Percentiles rank a stretch among this genome's conserved stretches.
Evolutionary conservation across 1,140 invertebrate genomes (phyloP).

Genomic region (Elymnias hypermnestra): DNA sequence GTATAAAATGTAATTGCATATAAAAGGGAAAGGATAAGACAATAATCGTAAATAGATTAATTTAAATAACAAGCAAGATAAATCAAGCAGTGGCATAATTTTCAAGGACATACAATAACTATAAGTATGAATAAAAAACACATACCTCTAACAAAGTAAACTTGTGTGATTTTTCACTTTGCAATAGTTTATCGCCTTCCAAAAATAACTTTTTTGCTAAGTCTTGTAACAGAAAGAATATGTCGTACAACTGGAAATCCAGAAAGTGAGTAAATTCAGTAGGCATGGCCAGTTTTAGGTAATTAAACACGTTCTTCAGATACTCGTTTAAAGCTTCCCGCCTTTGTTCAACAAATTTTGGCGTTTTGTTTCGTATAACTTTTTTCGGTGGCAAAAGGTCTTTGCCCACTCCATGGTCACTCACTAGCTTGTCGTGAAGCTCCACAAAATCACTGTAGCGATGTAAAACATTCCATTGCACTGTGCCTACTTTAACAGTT

Average conservation of each 20-base stretch:
- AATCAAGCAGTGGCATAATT: too few relatives aligned
- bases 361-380: constrained; percentile 80
- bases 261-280: constrained; percentile 86
- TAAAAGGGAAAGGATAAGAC: too few relatives aligned
- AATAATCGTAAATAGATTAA: too few relatives aligned
- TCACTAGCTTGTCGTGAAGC: constrained; percentile 88
- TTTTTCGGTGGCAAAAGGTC: constrained; percentile 94
- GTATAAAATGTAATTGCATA: too few relatives aligned
- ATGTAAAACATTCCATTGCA: constrained; percentile 89
- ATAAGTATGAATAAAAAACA: constrained; percentile 1
- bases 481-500: constrained; percentile 77
- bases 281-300: constrained; percentile 85
- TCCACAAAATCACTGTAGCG: constrained; percentile 93
- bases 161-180: constrained; percentile 77
- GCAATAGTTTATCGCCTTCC: constrained; percentile 81
- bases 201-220: constrained; percentile 84
- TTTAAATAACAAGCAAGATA: too few relatives aligned
- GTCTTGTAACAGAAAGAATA: constrained; percentile 87
- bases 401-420: constrained; percentile 86
- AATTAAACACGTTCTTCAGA: constrained; percentile 84
- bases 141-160: constrained; percentile 86
- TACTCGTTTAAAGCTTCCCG: constrained; percentile 88
- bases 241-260: constrained; percentile 81
- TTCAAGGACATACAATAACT: neutral
- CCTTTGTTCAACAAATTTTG: constrained; percentile 90